Evolutionary conservation across 2,797 vertebrate species (phyloP), one percentile per base, ranked within the genome.

Genomic region (Sylvilagus floridanus): DNA sequence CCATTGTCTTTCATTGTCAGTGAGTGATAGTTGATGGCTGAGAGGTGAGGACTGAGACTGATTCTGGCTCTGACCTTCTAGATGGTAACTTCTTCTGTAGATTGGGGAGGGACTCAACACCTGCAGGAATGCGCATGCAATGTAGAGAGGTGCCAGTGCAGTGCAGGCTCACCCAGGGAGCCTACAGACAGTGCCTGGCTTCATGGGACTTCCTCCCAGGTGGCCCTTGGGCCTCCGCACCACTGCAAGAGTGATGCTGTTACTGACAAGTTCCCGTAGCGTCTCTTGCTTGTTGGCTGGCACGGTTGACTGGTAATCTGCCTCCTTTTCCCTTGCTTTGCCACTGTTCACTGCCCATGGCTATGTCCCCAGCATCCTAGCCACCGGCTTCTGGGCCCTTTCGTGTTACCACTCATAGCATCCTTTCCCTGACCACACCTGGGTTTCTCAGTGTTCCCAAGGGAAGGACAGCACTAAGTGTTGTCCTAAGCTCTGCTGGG

Each of bases 301-400:
- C 24, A 0, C 17, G 0, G 12, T 47, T 10, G 60, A 47, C 84
- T 90, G 73, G 52, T 47, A 47, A 32, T 9, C 66, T 60, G 54
- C 94, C 91, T 95, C 93, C 96, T 90, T 97, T 94, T 93, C 32
- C 95, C 90, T 93, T 90, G 88, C 35, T 90, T 82, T n/a, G 10
- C 37, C 62, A 32, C 42, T 28, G 2, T 24, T 83, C 52, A 4
- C 32, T 35, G 28, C 62, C 89, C 35, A 65, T n/a, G 50, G 84
- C n/a, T 60, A 22, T 16, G 21, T 30, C 69, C 37, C 17, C 28
- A 24, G 22, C 12, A 2, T 65, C 22, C 21, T 32, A 87, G 47
- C 82, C 73, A 32, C 50, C 85, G 14, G 37, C 19, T 65, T 52
- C 54, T n/a, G 65, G 71, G n/a, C 54, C 68, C 69, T 79, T 79